A percentile compares a stretch with the other conserved stretches of the same genome.
Evolutionary conservation across 2,888 invertebrate genomes (phyloP).

Genomic region (Chesias legatella): DNA sequence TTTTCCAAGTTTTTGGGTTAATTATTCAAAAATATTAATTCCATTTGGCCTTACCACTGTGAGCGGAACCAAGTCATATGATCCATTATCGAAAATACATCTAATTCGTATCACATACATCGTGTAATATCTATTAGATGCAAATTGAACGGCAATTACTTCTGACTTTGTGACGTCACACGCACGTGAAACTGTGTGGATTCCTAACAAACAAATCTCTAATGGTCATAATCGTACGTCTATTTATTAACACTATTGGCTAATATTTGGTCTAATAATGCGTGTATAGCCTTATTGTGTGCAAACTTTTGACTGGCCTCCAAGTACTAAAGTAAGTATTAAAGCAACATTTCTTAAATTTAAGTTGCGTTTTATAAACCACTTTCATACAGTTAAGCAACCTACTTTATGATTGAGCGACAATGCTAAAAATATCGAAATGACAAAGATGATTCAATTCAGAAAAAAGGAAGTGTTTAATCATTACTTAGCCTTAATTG

Average conservation of each 20-base stretch:
- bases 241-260: constrained; percentile 8
- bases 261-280: no score
- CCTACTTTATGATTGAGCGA: no score
- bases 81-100: constrained; percentile 14
- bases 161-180: constrained; percentile 8
- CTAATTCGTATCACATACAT: constrained; percentile 28
- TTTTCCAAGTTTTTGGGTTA: no score
- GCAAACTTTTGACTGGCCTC: no score
- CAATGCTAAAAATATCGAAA: constrained; percentile 4
- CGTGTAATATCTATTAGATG: constrained; percentile 36
- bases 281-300: no score
- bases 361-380: no score
- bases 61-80: constrained; percentile 17
- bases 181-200: constrained; percentile 1
- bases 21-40: no score
- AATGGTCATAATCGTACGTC: constrained; percentile 8
- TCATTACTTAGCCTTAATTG: constrained; percentile 75
- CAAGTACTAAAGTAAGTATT: no score
- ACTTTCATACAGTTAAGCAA: no score
- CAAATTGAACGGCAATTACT: constrained; percentile 26
- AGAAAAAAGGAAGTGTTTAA: constrained; percentile 65
- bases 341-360: no score
- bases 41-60: constrained; percentile 3
- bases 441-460: constrained; percentile 26
- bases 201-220: constrained; percentile 8